phyloP scores from a whole-genome alignment of 2,113 vertebrate species.

The Pogonocichla stellata region DNA sequence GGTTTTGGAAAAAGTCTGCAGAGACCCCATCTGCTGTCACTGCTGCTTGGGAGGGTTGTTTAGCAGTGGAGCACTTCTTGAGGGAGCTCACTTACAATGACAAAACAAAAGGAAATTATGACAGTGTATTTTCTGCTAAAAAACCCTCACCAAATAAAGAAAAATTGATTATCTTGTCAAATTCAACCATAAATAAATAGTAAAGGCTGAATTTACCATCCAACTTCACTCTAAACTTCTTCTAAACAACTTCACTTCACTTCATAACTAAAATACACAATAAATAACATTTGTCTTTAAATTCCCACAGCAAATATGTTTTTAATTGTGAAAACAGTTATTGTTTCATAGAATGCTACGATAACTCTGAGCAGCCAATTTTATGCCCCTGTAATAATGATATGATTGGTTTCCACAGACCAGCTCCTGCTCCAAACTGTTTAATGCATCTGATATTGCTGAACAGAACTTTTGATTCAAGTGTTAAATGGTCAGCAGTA shows the following conservation, averaged over 20 bases:
- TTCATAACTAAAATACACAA: neutral
- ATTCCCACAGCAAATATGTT: neutral
- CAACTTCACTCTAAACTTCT: neutral
- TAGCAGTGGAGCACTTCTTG: conserved; percentile 6
- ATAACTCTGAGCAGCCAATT: neutral
- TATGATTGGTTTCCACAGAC: neutral
- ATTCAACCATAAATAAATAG: neutral
- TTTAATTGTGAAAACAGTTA: neutral
- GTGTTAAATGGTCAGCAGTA: neutral
- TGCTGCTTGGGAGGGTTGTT: conserved; percentile 24
- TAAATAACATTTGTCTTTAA: neutral
- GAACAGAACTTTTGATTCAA: neutral
- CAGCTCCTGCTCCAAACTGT: neutral
- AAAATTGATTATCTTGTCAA: conserved; percentile 7
- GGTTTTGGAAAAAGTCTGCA: conserved; percentile 30
- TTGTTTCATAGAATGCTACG: neutral
- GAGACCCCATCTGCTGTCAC: conserved; percentile 53
- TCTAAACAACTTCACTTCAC: too few relatives aligned
- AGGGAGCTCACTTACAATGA: neutral
- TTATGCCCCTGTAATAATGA: neutral
- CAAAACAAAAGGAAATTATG: conserved; percentile 38
- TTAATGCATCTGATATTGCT: neutral
- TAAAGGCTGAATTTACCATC: neutral
- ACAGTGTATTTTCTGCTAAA: neutral
- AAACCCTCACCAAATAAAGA: neutral